Base-by-base conservation (phyloP, 2,888 invertebrate genomes). In the Amblyteles armatorius region DNA sequence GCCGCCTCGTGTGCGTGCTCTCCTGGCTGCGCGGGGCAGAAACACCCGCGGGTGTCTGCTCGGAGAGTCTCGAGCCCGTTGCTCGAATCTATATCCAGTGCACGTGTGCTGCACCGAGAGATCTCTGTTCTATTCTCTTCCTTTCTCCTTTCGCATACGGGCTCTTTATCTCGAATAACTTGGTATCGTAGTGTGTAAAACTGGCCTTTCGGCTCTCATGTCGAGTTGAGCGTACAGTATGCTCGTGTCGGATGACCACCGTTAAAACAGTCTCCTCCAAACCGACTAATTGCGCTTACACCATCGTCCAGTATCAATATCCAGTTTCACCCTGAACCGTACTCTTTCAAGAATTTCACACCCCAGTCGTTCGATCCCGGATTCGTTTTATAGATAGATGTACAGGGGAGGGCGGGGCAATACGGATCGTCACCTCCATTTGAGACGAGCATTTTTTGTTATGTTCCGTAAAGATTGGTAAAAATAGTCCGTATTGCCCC, bases 81-180 rank as follows among this genome's bases (percentile, higher is more conserved):
- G 65, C 82, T 44, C 82, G 82, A 79, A 80, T 85, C 85, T 85
- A 85, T 85, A 85, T 85, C 82, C 79, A 85, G 85, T 84, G 82
- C 84, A 82, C 79, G 82, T 82, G 73, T 73, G 65, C 74, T 84
- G 84, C 84, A 84, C 74, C 81, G 81, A 82, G 71, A 76, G 26
- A 82, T 68, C 50, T 72, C 65, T 36, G 40, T 71, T 82, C 73
- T 68, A 52, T 82, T 50, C 69, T 55, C 71, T 65, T 63, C 33
- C 29, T 55, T 29, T 77, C 52, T 71, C 79, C 50, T 68, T 16
- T 65, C 22, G 22, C 69, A 72, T 16, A 72, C 72, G 33, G 65
- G 65, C 76, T 65, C 48, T 65, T 76, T 50, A 65, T 65, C 26
- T 60, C 76, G 71, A n/a, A 36, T 74, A 44, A 55, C 68, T 57